Evolutionary conservation across 2,113 vertebrate species (phyloP).

Genomic region (Pseudorasbora parva): DNA sequence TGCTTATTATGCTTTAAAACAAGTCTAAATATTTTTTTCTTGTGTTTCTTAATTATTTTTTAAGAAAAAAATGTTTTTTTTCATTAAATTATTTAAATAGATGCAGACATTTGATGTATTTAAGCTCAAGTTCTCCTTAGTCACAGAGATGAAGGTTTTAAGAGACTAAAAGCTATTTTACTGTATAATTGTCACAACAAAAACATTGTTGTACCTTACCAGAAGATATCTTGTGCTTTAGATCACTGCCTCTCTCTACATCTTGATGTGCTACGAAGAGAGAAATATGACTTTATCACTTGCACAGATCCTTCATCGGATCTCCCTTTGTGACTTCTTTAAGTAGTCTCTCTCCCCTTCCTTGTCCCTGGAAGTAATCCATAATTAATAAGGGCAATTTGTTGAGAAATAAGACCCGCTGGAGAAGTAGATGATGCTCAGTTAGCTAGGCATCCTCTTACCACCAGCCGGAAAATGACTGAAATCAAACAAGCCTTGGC

Average conservation of each 20-base stretch:
- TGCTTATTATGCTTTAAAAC: not conserved
- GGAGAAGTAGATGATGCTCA: constrained; percentile 28
- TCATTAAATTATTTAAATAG: not conserved
- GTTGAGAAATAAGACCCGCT: constrained; percentile 55
- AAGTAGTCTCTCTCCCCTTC: constrained; percentile 16
- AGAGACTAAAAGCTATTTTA: not conserved
- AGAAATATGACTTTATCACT: constrained; percentile 20
- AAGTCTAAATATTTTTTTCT: not conserved
- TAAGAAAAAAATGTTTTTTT: not conserved
- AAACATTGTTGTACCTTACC: not conserved
- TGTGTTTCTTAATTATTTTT: not conserved
- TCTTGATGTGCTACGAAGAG: not conserved
- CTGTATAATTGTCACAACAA: not conserved
- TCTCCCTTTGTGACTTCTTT: not conserved
- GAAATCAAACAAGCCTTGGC: constrained; percentile 55
- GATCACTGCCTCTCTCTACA: not conserved
- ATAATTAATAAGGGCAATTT: constrained; percentile 70
- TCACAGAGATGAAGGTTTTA: not conserved
- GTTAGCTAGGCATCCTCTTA: constrained; percentile 45
- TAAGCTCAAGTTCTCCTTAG: not conserved
- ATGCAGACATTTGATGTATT: not conserved
- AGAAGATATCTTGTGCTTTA: not conserved
- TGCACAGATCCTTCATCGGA: constrained; percentile 21
- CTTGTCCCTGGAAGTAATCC: constrained; percentile 54
- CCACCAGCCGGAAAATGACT: constrained; percentile 46